phyloP scores from a whole-genome alignment of 2,888 invertebrate genomes.

The Diplolepis rosae region DNA sequence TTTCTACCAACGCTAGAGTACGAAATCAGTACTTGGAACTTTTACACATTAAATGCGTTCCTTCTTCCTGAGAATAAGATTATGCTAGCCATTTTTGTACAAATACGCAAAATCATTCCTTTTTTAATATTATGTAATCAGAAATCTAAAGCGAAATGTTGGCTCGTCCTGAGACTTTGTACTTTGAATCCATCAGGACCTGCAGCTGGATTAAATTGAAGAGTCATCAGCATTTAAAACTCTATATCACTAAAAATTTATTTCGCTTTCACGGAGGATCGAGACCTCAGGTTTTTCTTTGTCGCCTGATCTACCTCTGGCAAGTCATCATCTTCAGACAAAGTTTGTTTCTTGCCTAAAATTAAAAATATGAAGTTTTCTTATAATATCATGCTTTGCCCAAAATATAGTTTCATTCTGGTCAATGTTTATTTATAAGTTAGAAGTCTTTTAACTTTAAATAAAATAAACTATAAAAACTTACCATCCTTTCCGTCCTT shows the following conservation, averaged over 20 bases:
- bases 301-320: constrained; percentile 96
- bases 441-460: neutral
- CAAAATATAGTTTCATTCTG: neutral
- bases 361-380: constrained; percentile 53
- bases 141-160: constrained; percentile 14
- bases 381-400: too few species aligned
- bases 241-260: constrained; percentile 49
- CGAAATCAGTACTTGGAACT: constrained; percentile 6
- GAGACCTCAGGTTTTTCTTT: constrained; percentile 82
- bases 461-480: too few species aligned
- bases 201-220: constrained; percentile 24
- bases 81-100: constrained; percentile 10
- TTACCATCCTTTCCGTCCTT: constrained; percentile 78
- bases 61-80: constrained; percentile 28
- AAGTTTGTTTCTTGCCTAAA: constrained; percentile 80
- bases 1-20: constrained; percentile 8
- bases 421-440: neutral
- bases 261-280: constrained; percentile 77
- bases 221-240: constrained; percentile 4
- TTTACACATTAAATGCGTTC: neutral
- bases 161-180: constrained; percentile 23
- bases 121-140: constrained; percentile 2
- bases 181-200: constrained; percentile 21
- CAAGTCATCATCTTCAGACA: constrained; percentile 87
- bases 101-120: neutral